Evolutionary conservation across 2,888 invertebrate genomes (phyloP), one percentile per base, ranked within the genome.

Genomic region (Lycia hirtaria): DNA sequence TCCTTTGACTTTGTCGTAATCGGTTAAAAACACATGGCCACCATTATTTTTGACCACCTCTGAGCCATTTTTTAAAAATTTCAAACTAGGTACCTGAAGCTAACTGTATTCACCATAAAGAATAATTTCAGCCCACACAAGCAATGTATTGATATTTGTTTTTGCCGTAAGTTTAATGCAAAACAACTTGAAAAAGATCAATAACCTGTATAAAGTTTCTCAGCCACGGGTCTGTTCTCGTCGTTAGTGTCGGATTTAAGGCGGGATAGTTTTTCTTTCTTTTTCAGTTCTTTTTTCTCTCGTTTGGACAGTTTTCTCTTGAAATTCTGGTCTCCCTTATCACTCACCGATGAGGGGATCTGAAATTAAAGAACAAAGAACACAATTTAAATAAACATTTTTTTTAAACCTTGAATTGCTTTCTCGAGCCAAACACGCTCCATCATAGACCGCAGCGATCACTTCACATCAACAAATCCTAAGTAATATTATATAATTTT

Each of bases 201-300:
- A 43, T 68, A 78, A 96, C 96, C 96, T 80, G 96, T 97, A 76
- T 98, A 98, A 57, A 98, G 93, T 91, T 98, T 98, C 80, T 98
- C 98, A 1, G 98, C 98, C 12, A 98, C 97, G 45, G 95, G 94
- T 79, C 95, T 93, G 75, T 95, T 96, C 80, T 96, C 96, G 56
- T 94, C 93, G 53, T 91, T 90, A 0, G 92, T 87, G 73, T 95
- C 94, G 43, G 95, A 95, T 87, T 96, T 96, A 71, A 97, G 88
- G 79, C 97, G 94, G 40, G 96, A 96, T 63, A 97, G 84, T 87
- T 97, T 97, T 77, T 97, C 97, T 81, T 97, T 97, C 85, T 98
- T 99, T 88, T 99, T 98, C 81, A 98, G 93, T 83, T 99, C 98
- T 83, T 99, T 99, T 89, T 99, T 99, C 87, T 99, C 99, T 44